Evolutionary conservation across 2,113 vertebrate species (phyloP), one percentile per base, ranked within the genome.

Genomic region (Aphelocoma coerulescens): DNA sequence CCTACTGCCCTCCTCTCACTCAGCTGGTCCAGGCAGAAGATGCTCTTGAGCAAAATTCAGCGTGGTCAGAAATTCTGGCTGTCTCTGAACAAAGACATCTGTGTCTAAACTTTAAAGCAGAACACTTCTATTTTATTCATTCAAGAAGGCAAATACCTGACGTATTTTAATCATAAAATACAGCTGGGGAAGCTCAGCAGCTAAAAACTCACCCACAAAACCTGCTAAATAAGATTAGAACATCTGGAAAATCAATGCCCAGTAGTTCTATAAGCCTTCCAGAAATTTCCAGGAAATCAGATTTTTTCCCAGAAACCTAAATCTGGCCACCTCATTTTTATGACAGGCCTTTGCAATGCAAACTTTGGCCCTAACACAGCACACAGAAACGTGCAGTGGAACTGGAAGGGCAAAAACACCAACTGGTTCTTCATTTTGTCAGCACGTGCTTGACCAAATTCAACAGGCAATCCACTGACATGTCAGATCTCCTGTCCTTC

Each of bases 401-500:
- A 79, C 22, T 6, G 17, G n/a, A 41, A 90, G 18, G 21, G 28
- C 17, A 76, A 68, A 67, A 89, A 33, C 11, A 5, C 14, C 43
- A 1, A 17, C 1, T 16, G 13, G 8, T 28, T 68, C 66, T 74
- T 54, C 28, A 11, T 83, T 83, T 41, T 80, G 27, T 16, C 65
- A 84, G 37, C 28, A 22, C 0, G 4, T 27, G 33, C 33, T 55
- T 81, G 26, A 71, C 13, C 19, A 67, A 77, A 55, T 22, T 39
- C 0, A 1, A 46, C 21, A 33, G 26, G 21, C 65, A 58, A 81
- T n/a, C 35, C 73, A 62, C 16, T 33, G 48, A 63, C 27, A 28
- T 0, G 0, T 3, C 3, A 9, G 5, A 35, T 48, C 30, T 55
- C 52, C 24, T 5, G 2, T 37, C 32, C 54, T 68, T 72, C 35